A percentile compares a stretch with the other conserved stretches of the same genome.
phyloP scores from a whole-genome alignment of 92 coral and sea anemone species.

The Blastomussa wellsi region DNA sequence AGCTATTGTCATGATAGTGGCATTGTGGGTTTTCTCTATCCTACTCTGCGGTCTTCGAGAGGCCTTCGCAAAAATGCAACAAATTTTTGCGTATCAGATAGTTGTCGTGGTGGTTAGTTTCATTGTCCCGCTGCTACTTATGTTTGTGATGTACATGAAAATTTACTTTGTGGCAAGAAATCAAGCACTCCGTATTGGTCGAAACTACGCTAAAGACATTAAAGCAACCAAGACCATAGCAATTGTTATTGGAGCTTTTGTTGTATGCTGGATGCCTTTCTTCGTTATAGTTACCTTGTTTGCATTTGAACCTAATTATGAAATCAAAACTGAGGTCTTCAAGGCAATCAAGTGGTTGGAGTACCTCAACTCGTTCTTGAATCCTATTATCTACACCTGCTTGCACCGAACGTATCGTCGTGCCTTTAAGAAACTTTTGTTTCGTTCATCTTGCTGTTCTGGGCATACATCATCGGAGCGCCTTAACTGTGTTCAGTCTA shows the following conservation, averaged over 20 bases:
- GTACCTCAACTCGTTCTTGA: slow-evolving; percentile 85
- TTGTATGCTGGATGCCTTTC: slow-evolving; percentile 89
- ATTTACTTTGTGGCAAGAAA: slow-evolving; percentile 88
- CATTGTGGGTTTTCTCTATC: slow-evolving; percentile 85
- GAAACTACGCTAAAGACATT: slow-evolving; percentile 83
- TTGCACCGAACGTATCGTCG: slow-evolving; percentile 86
- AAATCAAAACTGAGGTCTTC: background rate
- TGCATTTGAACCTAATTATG: slow-evolving; percentile 24
- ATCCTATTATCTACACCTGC: slow-evolving; percentile 89
- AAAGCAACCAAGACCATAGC: slow-evolving; percentile 98
- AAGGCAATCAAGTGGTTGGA: slow-evolving; percentile 85
- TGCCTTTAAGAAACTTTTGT: slow-evolving; percentile 63
- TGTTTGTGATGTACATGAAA: slow-evolving; percentile 82
- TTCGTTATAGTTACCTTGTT: slow-evolving; percentile 57
- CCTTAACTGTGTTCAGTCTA: slow-evolving; percentile 1
- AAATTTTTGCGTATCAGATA: slow-evolving; percentile 27
- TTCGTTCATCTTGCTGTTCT: slow-evolving; percentile 32
- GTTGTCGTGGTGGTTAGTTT: slow-evolving; percentile 64
- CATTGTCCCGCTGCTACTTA: slow-evolving; percentile 70
- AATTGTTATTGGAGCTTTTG: slow-evolving; percentile 87
- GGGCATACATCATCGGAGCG: slow-evolving; percentile 12
- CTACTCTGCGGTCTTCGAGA: slow-evolving; percentile 19
- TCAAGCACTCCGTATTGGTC: slow-evolving; percentile 89
- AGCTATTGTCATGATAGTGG: slow-evolving; percentile 70
- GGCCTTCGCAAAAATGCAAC: background rate